A percentile compares a stretch with the other conserved stretches of the same genome.
Evolutionary conservation across 2,113 vertebrate species (phyloP).

Genomic region (Chamaetylas fuelleborni): DNA sequence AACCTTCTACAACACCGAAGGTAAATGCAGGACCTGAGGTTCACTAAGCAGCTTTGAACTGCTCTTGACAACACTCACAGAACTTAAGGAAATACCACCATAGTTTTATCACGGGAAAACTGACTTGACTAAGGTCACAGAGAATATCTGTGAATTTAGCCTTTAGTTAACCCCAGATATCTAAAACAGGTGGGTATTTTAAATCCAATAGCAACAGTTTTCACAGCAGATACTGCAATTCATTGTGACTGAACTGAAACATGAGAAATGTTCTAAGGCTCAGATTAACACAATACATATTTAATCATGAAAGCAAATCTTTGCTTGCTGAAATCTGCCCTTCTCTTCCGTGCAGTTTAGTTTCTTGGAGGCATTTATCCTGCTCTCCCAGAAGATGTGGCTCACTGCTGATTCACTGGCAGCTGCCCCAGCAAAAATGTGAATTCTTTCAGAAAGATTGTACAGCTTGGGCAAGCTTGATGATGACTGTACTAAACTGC

Average conservation of each 20-base stretch:
- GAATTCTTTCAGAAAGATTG: neutral
- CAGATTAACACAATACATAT: neutral
- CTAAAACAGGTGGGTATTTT: neutral
- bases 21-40: neutral
- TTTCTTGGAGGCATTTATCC: neutral
- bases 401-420: neutral
- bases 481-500: neutral
- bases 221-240: neutral
- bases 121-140: neutral
- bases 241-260: neutral
- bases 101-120: neutral
- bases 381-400: neutral
- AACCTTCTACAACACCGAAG: neutral
- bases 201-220: neutral
- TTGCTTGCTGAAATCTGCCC: neutral
- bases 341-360: neutral
- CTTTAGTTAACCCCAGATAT: neutral
- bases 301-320: neutral
- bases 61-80: neutral
- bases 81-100: neutral
- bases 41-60: neutral
- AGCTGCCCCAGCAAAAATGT: neutral
- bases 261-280: neutral
- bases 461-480: neutral
- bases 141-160: neutral